Evolutionary conservation across 2,797 vertebrate genomes (phyloP).

Genomic region (Helarctos malayanus): DNA sequence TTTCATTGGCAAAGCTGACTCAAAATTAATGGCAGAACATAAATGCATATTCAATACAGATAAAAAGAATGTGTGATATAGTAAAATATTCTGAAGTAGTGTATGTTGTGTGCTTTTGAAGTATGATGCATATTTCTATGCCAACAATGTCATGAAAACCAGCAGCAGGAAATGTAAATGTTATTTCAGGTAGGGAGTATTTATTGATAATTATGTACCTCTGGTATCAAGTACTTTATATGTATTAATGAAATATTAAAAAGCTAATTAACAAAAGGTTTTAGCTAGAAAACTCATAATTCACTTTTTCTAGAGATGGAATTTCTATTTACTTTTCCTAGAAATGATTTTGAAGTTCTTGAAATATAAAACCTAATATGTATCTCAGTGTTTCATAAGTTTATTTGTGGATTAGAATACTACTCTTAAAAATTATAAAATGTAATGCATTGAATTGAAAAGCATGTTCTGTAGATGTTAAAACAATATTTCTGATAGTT

Average conservation of each 20-base stretch:
- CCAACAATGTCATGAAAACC: slow-evolving; percentile 30
- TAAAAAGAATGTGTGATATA: background rate
- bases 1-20: background rate
- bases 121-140: background rate
- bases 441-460: background rate
- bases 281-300: background rate
- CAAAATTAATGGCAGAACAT: background rate
- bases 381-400: background rate
- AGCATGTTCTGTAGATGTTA: background rate
- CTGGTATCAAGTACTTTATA: slow-evolving; percentile 10
- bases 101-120: background rate
- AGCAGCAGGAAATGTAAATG: background rate
- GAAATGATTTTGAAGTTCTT: background rate
- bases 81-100: background rate
- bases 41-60: background rate
- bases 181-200: background rate
- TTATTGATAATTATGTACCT: background rate
- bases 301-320: background rate
- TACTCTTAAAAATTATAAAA: background rate
- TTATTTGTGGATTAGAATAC: background rate
- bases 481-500: background rate
- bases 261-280: background rate
- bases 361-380: background rate
- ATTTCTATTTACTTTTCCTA: background rate
- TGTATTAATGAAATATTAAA: background rate